Percentiles rank a stretch among this genome's conserved stretches.
phyloP scores from a whole-genome alignment of 2,888 invertebrate species.

The Adelphocoris suturalis region DNA sequence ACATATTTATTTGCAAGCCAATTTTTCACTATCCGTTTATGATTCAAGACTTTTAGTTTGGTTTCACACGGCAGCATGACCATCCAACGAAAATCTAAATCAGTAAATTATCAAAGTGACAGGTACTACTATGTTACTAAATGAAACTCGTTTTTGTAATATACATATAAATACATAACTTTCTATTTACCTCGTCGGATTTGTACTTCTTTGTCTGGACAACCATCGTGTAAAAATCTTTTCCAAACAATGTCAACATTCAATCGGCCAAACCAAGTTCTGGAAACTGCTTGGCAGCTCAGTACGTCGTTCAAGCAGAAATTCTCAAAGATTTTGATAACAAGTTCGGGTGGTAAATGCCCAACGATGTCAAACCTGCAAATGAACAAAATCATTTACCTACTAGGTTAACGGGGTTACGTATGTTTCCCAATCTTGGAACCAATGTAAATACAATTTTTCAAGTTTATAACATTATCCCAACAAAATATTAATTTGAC shows the following conservation, averaged over 20 bases:
- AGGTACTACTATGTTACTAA: no score
- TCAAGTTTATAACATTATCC: no score
- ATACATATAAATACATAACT: neutral
- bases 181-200: conserved; percentile 3
- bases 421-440: no score
- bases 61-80: conserved; percentile 66
- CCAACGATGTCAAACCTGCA: conserved; percentile 50
- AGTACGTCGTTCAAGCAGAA: conserved; percentile 36
- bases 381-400: no score
- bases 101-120: neutral
- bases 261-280: conserved; percentile 33
- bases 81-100: conserved; percentile 70
- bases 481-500: no score
- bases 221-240: conserved; percentile 21
- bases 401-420: no score
- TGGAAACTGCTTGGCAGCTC: conserved; percentile 51
- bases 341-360: conserved; percentile 30
- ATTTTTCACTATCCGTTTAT: conserved; percentile 70
- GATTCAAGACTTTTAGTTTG: conserved; percentile 71
- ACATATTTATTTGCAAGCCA: conserved; percentile 70
- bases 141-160: neutral
- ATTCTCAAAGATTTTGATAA: conserved; percentile 5
- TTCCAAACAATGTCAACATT: conserved; percentile 46
- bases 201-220: conserved; percentile 51
- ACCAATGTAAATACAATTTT: no score